Conservation (phyloP, 2,113 vertebrate species). For the Coryphaenoides rupestris region DNA sequence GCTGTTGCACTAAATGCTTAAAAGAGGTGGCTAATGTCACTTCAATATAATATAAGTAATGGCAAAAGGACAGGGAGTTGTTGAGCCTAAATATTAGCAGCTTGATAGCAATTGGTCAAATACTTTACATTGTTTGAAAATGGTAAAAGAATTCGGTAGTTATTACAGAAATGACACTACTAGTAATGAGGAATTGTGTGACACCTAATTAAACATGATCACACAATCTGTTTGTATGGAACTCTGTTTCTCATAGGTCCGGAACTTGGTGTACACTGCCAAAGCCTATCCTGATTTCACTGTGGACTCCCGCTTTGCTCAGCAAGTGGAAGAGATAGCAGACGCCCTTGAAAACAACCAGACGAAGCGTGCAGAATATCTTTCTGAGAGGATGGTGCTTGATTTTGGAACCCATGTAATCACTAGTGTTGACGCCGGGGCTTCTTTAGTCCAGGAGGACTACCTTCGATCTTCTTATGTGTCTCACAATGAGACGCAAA, state of each 20-base stretch:
- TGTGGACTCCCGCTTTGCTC: constrained; percentile 75
- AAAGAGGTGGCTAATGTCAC: too few species aligned
- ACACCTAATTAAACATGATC: too few species aligned
- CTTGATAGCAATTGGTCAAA: too few species aligned
- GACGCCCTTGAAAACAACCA: constrained; percentile 87
- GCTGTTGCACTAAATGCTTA: too few species aligned
- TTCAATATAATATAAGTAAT: too few species aligned
- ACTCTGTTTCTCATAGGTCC: constrained; percentile 62
- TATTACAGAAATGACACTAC: too few species aligned
- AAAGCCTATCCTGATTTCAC: constrained; percentile 73
- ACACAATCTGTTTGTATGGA: too few species aligned
- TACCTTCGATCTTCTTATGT: constrained; percentile 77
- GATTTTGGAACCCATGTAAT: constrained; percentile 85
- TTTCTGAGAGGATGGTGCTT: constrained; percentile 82
- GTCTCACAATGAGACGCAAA: constrained; percentile 53
- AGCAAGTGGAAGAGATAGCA: constrained; percentile 74
- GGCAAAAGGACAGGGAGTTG: too few species aligned
- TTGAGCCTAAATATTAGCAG: too few species aligned
- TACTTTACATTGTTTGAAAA: too few species aligned
- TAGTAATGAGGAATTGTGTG: too few species aligned
- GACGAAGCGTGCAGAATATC: constrained; percentile 75
- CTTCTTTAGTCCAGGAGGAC: constrained; percentile 82
- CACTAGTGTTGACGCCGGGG: constrained; percentile 76
- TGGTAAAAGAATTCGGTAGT: too few species aligned
- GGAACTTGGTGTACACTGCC: constrained; percentile 83